Percentiles rank a stretch among this genome's conserved stretches.
Conservation (phyloP, 2,797 vertebrate genomes). For the Cossypha dichroa region DNA sequence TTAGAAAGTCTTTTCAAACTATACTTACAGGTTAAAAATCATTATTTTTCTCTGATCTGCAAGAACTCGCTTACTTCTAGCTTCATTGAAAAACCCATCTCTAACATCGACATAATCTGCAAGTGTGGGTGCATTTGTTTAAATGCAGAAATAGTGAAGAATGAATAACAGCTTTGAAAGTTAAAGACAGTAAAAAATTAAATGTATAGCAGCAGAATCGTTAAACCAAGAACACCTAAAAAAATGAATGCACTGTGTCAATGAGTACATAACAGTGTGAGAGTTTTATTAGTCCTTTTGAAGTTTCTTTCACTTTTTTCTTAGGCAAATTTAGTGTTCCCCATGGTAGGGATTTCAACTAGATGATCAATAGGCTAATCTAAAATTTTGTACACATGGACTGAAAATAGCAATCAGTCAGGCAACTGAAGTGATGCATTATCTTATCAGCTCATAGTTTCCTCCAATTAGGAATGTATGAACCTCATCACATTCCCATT, state of each 20-base stretch:
- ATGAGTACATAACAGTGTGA: background rate
- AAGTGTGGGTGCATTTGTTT: background rate
- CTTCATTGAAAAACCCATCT: background rate
- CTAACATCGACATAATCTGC: background rate
- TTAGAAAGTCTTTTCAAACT: background rate
- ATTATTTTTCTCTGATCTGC: background rate
- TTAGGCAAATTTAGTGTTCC: background rate
- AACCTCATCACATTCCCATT: background rate
- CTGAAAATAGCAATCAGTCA: background rate
- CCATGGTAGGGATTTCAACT: background rate
- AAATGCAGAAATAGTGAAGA: conserved; percentile 31
- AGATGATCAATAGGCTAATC: conserved; percentile 3
- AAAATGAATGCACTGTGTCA: background rate
- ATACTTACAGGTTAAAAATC: background rate
- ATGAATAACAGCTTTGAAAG: conserved; percentile 11
- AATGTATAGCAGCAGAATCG: conserved; percentile 5
- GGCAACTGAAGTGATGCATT: background rate
- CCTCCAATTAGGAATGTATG: background rate
- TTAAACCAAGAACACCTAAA: background rate
- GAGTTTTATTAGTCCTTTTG: conserved; percentile 14
- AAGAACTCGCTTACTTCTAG: background rate
- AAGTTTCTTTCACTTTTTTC: conserved; percentile 26
- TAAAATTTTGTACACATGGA: background rate
- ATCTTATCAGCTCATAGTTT: background rate
- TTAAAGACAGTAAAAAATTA: conserved; percentile 48